These are phyloP conservation scores for Drosophila mojavensis DNA, from an alignment of 1,140 invertebrate genomes.

Conservation along the genomic window DNA sequence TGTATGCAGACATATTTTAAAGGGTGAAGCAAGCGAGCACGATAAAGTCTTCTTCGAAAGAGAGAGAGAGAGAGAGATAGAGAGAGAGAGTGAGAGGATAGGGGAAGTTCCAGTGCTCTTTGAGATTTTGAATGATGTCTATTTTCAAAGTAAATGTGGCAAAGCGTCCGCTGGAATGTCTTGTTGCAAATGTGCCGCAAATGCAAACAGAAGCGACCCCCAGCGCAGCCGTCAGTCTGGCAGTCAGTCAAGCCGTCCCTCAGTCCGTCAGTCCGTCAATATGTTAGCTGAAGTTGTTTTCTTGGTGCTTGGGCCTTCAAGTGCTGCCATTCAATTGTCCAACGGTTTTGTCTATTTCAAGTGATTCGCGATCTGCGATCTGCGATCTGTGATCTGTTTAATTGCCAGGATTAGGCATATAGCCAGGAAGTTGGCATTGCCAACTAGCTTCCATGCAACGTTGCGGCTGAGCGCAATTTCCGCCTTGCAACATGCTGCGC, in stretches of 20 bases:
- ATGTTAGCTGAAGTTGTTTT: conserved; percentile 32
- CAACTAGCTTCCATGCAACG: conserved; percentile 6
- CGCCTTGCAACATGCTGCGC: conserved; percentile 31
- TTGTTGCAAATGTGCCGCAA: conserved; percentile 60
- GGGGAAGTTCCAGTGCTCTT: not conserved
- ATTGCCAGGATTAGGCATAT: conserved; percentile 60
- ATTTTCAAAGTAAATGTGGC: conserved; percentile 69
- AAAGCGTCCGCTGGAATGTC: conserved; percentile 52
- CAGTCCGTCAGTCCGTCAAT: conserved; percentile 27
- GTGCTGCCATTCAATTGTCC: conserved; percentile 23
- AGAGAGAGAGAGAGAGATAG: not conserved
- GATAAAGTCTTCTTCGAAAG: not conserved
- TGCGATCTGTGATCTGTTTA: conserved; percentile 53
- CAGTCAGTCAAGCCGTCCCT: conserved; percentile 20
- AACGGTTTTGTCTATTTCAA: conserved; percentile 48
- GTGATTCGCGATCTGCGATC: conserved; percentile 15
- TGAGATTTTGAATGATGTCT: conserved; percentile 57
- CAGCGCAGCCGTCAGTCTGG: conserved; percentile 50
- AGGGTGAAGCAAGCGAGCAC: not conserved
- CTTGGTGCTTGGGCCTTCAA: conserved; percentile 21
- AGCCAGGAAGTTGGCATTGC: conserved; percentile 61
- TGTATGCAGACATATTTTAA: conserved; percentile 26
- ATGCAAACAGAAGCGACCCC: conserved; percentile 51
- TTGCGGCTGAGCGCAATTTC: conserved; percentile 73
- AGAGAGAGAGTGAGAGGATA: not conserved